These are phyloP conservation scores for Ancistrus triradiatus DNA, from an alignment of 2,113 vertebrate genomes.

Conservation along the genomic window DNA sequence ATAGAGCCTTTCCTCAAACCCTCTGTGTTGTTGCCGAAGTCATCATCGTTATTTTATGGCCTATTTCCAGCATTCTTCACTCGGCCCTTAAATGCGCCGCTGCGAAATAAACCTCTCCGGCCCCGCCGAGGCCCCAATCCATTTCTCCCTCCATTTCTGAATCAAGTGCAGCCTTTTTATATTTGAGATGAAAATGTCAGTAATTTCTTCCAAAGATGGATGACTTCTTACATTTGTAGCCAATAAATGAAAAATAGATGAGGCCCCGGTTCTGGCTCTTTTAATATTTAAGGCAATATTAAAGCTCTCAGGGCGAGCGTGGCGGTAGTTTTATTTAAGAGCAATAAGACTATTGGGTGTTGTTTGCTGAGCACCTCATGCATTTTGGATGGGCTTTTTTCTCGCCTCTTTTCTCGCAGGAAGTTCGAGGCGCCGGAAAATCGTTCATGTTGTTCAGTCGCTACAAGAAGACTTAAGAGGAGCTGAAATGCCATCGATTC, in stretches of 20 bases:
- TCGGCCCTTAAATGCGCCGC: slow-evolving; percentile 62
- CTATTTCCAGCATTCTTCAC: slow-evolving; percentile 60
- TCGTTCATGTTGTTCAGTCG: slow-evolving; percentile 71
- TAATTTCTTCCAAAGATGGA: slow-evolving; percentile 80
- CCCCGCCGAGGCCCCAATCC: slow-evolving; percentile 62
- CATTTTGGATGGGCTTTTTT: slow-evolving; percentile 74
- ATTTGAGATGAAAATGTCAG: slow-evolving; percentile 82
- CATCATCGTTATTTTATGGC: slow-evolving; percentile 48
- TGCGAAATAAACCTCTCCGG: slow-evolving; percentile 56
- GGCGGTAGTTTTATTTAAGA: slow-evolving; percentile 81
- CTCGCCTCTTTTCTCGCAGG: slow-evolving; percentile 65
- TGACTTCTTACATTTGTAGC: slow-evolving; percentile 73
- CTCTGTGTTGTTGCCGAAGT: slow-evolving; percentile 11
- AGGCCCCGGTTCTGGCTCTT: slow-evolving; percentile 77
- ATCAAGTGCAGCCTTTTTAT: slow-evolving; percentile 81
- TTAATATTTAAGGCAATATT: slow-evolving; percentile 86
- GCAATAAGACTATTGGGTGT: slow-evolving; percentile 79
- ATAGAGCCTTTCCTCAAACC: not conserved
- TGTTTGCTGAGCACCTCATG: slow-evolving; percentile 79
- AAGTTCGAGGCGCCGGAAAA: slow-evolving; percentile 70
- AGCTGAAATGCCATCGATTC: slow-evolving; percentile 63
- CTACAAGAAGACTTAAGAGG: slow-evolving; percentile 73
- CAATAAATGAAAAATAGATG: slow-evolving; percentile 85
- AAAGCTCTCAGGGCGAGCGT: slow-evolving; percentile 73
- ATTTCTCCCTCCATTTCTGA: slow-evolving; percentile 64